These are phyloP conservation scores for Anguilla japonica DNA, from an alignment of 2,113 vertebrate genomes.

Conservation along the genomic window DNA sequence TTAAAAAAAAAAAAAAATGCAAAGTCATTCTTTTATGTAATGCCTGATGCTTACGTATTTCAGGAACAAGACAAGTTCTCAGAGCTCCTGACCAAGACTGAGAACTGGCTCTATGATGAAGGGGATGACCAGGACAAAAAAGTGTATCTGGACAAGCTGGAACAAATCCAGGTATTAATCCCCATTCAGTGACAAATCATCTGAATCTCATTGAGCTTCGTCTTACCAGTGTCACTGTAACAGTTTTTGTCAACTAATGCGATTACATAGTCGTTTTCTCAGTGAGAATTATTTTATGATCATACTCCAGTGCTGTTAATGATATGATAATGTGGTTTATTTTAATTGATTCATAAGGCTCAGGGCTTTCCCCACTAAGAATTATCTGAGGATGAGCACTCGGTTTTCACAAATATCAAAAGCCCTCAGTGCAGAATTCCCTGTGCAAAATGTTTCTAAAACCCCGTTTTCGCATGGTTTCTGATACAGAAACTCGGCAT, in stretches of 20 bases:
- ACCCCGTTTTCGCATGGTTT: neutral
- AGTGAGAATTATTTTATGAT: neutral
- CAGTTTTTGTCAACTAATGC: too few species aligned
- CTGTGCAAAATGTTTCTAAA: neutral
- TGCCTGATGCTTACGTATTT: neutral
- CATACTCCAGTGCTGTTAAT: neutral
- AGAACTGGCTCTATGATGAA: conserved; percentile 79
- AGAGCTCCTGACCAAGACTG: conserved; percentile 68
- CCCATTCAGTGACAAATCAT: neutral
- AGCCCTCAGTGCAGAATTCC: neutral
- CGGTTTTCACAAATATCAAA: neutral
- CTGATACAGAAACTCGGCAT: conserved; percentile 70
- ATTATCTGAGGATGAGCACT: neutral
- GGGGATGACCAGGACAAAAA: conserved; percentile 77
- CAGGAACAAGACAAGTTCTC: conserved; percentile 70
- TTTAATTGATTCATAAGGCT: conserved; percentile 31
- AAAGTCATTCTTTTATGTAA: too few species aligned
- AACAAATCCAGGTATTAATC: conserved; percentile 67
- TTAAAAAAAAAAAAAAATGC: too few species aligned
- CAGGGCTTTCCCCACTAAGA: neutral
- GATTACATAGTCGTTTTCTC: neutral
- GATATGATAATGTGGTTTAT: neutral
- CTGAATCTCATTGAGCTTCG: neutral
- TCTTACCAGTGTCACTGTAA: neutral
- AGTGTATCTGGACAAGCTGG: conserved; percentile 74